phyloP scores from a whole-genome alignment of 1,140 invertebrate genomes.

The Drosophila nebulosa region DNA sequence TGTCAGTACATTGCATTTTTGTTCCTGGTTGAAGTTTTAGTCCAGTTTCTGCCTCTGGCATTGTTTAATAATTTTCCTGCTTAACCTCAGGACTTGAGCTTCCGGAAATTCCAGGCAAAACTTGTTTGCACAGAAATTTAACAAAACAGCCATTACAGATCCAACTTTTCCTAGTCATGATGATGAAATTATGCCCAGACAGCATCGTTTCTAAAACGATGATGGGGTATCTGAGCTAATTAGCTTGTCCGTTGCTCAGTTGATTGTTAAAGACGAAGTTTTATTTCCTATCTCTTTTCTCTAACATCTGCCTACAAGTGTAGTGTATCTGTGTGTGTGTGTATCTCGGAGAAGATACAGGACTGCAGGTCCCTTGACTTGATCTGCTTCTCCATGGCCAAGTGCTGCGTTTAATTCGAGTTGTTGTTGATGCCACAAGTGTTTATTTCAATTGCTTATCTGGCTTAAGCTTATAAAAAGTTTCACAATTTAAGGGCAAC shows the following conservation, averaged over 20 bases:
- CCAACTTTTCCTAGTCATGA: conserved; percentile 34
- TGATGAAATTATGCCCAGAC: conserved; percentile 31
- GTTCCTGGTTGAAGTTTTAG: background rate
- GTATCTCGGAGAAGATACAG: too few species aligned
- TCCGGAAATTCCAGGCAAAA: conserved; percentile 29
- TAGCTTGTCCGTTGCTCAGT: conserved; percentile 18
- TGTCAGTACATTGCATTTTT: conserved; percentile 29
- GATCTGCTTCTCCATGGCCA: background rate
- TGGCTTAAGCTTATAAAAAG: background rate
- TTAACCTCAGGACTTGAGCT: conserved; percentile 10
- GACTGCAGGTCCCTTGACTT: background rate
- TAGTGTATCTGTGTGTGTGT: background rate
- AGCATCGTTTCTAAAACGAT: conserved; percentile 18
- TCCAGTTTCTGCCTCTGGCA: conserved; percentile 24
- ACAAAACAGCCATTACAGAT: conserved; percentile 19
- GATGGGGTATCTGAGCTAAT: conserved; percentile 40
- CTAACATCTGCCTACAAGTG: background rate
- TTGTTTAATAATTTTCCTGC: conserved; percentile 73
- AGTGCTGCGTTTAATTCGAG: background rate
- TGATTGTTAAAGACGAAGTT: conserved; percentile 29
- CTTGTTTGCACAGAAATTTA: conserved; percentile 28
- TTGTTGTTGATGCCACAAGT: background rate
- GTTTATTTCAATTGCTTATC: background rate
- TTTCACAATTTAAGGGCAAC: too few species aligned
- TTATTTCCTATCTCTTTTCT: background rate